Evolutionary conservation across 2,888 invertebrate genomes (phyloP), one percentile per base, ranked within the genome.

Genomic region (Xestia xanthographa): DNA sequence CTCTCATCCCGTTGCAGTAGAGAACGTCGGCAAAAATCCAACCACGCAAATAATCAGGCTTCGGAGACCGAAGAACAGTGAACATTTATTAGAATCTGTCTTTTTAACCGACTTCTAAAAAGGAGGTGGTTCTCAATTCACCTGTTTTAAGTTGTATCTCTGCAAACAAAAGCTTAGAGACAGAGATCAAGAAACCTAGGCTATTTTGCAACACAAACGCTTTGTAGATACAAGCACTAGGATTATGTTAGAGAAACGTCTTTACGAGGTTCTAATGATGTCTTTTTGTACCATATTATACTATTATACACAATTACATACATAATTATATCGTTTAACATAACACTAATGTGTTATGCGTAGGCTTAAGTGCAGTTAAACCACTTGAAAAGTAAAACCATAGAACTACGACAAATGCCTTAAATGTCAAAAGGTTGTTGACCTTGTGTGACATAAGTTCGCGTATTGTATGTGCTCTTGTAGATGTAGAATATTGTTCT

Each of bases 371-470:
- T 71, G 26, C 34, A 66, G 22, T 45, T 45, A 48, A 41, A 56
- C 20, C 9, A 63, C n/a, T 56, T 83, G 34, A 62, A 48, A 66
- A 12, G n/a, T 43, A 50, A n/a, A 65, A 45, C 38, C 45, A 58
- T 29, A 12, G 5, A n/a, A n/a, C 22, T 72, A 48, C 9, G 22
- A 45, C n/a, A 22, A 26, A 29, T 48, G 20, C 26, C 66, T 14
- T 83, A 76, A 66, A 56, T 68, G 65, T 66, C 65, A 78, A 72
- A 62, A 69, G 73, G 66, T 34, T 48, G 14, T 56, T 48, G 68
- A 83, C 66, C 58, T 72, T 78, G 45, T 34, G 0, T 48, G 8
- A 45, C 29, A 26, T 74, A 12, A 0, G 20, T 41, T 56, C 29
- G 12, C 41, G 29, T 34, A 26, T 20, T 66, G 9, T 20, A 14